These are phyloP conservation scores for Drosophila nr. fundita DNA, from an alignment of 2,888 invertebrate species.

Conservation along the genomic window DNA sequence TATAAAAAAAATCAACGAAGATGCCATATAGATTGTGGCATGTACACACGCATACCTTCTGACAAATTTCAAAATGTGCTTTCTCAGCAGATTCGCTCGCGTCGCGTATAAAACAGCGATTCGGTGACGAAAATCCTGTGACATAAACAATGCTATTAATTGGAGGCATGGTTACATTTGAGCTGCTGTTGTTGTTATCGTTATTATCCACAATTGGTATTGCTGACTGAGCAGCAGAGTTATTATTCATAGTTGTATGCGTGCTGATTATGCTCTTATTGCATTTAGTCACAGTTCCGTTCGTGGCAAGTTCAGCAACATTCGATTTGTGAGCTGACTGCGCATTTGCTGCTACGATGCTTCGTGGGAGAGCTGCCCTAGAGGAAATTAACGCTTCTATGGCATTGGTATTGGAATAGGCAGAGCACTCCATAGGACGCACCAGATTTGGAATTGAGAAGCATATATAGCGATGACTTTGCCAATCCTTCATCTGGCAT, in stretches of 20 bases:
- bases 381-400: not conserved
- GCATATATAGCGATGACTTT: slow-evolving; percentile 61
- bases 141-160: slow-evolving; percentile 40
- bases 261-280: not conserved
- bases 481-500: slow-evolving; percentile 62
- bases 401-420: not conserved
- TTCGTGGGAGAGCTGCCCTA: not conserved
- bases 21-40: not conserved
- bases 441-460: slow-evolving; percentile 60
- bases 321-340: not conserved
- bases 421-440: slow-evolving; percentile 42
- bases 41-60: slow-evolving; percentile 33
- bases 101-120: slow-evolving; percentile 53
- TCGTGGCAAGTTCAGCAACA: not conserved
- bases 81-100: slow-evolving; percentile 35
- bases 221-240: not conserved
- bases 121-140: slow-evolving; percentile 36
- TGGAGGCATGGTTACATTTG: slow-evolving; percentile 23
- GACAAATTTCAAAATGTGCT: slow-evolving; percentile 25
- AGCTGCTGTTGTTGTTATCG: not conserved
- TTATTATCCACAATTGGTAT: not conserved
- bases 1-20: not conserved
- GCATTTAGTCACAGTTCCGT: not conserved
- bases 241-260: not conserved
- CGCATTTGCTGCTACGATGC: not conserved